Conservation (phyloP, 1,140 invertebrate genomes). For the Drosophila albomicans region DNA sequence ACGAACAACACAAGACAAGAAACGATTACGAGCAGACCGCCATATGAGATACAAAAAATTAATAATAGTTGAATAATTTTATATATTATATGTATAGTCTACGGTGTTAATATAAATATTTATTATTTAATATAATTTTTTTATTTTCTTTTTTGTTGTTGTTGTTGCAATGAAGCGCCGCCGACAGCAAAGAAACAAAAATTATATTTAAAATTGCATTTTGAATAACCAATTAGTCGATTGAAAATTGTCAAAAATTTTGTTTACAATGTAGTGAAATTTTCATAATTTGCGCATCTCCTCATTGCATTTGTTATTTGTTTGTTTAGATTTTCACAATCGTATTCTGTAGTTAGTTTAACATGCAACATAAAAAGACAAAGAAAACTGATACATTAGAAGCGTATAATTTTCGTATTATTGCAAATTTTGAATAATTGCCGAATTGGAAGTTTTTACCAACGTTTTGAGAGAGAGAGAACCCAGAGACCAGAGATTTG, state of each 20-base stretch:
- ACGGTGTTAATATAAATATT: constrained; percentile 38
- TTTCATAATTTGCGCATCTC: constrained; percentile 25
- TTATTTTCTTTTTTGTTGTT: constrained; percentile 32
- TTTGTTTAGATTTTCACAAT: constrained; percentile 9
- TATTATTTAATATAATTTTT: constrained; percentile 16
- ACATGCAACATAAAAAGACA: constrained; percentile 53
- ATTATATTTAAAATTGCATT: constrained; percentile 73
- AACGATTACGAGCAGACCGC: constrained; percentile 24
- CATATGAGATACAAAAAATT: constrained; percentile 5
- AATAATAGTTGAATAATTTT: not conserved
- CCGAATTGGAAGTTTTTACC: constrained; percentile 26
- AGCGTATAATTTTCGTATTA: constrained; percentile 10
- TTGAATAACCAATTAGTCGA: constrained; percentile 14
- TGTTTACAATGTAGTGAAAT: not conserved
- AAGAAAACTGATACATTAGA: constrained; percentile 22
- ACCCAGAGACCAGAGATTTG: constrained; percentile 22
- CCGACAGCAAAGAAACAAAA: constrained; percentile 50
- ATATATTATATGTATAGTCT: constrained; percentile 4
- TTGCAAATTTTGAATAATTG: constrained; percentile 16
- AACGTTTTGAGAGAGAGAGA: constrained; percentile 15
- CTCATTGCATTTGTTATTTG: constrained; percentile 37
- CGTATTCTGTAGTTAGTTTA: constrained; percentile 44
- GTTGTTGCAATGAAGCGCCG: constrained; percentile 70
- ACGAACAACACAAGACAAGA: constrained; percentile 28
- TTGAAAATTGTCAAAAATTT: constrained; percentile 22